phyloP scores from a whole-genome alignment of 2,113 vertebrate species.

The Siphamia tubifer region DNA sequence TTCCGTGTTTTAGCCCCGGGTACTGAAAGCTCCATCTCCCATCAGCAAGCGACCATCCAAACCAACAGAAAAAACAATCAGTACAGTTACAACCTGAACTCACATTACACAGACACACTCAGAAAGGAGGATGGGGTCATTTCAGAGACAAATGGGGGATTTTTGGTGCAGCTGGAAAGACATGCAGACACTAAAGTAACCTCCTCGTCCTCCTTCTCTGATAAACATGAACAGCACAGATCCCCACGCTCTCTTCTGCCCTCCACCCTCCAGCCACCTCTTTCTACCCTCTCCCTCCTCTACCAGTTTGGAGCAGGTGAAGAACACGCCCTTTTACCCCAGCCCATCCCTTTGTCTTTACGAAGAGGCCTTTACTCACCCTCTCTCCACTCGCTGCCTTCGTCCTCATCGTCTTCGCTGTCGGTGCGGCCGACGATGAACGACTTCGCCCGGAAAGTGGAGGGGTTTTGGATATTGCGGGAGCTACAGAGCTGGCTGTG shows the following conservation, averaged over 20 bases:
- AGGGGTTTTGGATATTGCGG: conserved; percentile 95
- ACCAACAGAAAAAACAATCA: conserved; percentile 31
- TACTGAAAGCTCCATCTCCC: neutral
- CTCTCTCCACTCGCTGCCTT: conserved; percentile 49
- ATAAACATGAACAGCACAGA: conserved; percentile 49
- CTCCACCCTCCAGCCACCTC: conserved; percentile 67
- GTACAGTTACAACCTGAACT: conserved; percentile 59
- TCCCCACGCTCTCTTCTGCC: conserved; percentile 67
- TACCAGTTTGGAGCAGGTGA: conserved; percentile 70
- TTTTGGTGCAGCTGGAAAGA: conserved; percentile 17
- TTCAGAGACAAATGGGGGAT: neutral
- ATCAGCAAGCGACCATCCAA: neutral
- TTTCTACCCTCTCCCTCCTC: conserved; percentile 77
- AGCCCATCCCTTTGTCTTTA: conserved; percentile 58
- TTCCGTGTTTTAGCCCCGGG: conserved; percentile 14
- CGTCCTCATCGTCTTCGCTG: conserved; percentile 41
- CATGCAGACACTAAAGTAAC: neutral
- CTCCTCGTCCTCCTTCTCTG: conserved; percentile 41
- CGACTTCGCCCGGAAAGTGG: conserved; percentile 94
- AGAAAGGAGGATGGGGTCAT: conserved; percentile 44
- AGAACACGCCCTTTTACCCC: conserved; percentile 69
- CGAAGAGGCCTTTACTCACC: conserved; percentile 58
- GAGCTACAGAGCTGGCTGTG: conserved; percentile 98
- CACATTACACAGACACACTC: conserved; percentile 21
- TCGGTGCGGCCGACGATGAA: conserved; percentile 75